Evolutionary conservation across 2,888 invertebrate species (phyloP).

Genomic region (Drosophila mettleri): DNA sequence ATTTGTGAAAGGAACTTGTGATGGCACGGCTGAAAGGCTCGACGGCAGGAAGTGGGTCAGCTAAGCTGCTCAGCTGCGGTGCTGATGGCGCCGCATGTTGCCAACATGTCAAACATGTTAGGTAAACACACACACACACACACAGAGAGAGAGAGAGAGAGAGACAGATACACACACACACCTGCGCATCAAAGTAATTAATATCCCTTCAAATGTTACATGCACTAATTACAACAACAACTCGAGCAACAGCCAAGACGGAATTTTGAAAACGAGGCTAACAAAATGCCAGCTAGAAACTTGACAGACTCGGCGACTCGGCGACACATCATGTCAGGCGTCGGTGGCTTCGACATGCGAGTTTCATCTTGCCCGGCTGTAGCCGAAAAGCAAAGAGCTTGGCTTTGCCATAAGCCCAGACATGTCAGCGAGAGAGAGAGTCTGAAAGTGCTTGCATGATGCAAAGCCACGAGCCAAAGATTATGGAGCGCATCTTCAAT

Average conservation of each 20-base stretch:
- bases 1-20: conserved; percentile 29
- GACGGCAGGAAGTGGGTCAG: conserved; percentile 63
- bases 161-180: conserved; percentile 23
- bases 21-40: conserved; percentile 16
- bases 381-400: background rate
- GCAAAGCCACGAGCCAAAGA: background rate
- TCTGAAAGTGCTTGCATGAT: background rate
- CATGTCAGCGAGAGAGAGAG: background rate
- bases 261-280: conserved; percentile 36
- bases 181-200: conserved; percentile 74
- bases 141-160: conserved; percentile 5
- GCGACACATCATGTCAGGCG: background rate
- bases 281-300: conserved; percentile 22
- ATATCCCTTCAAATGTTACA: conserved; percentile 78
- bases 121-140: conserved; percentile 39
- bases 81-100: conserved; percentile 53
- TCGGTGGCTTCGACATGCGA: background rate
- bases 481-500: background rate
- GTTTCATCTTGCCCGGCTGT: background rate
- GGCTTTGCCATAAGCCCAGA: background rate
- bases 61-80: conserved; percentile 27
- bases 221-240: conserved; percentile 75
- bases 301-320: background rate
- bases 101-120: conserved; percentile 55
- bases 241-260: conserved; percentile 32